Evolutionary conservation across 2,888 invertebrate genomes (phyloP).

Genomic region (Nowickia ferox): DNA sequence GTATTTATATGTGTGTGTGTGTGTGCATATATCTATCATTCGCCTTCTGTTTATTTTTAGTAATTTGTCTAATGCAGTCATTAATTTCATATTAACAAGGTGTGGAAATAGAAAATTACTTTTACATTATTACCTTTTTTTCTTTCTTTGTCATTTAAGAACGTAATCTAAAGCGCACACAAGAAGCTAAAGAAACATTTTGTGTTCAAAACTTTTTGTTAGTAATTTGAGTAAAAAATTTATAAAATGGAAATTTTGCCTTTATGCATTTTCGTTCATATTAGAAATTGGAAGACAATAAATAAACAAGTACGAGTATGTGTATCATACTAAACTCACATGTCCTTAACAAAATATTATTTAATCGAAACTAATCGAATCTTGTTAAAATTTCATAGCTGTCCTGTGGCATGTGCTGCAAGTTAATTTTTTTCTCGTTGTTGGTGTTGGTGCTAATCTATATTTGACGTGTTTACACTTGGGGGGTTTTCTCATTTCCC

Average conservation of each 20-base stretch:
- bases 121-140: conserved; percentile 67
- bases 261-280: neutral
- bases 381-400: conserved; percentile 70
- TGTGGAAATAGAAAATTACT: conserved; percentile 82
- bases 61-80: conserved; percentile 83
- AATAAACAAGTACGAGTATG: neutral
- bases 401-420: conserved; percentile 66
- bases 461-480: conserved; percentile 71
- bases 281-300: neutral
- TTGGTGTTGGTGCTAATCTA: conserved; percentile 68
- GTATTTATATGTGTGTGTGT: neutral
- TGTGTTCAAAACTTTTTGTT: conserved; percentile 17
- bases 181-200: conserved; percentile 18
- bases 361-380: conserved; percentile 72
- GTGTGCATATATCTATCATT: conserved; percentile 55
- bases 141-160: conserved; percentile 16
- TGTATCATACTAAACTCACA: neutral
- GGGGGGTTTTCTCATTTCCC: conserved; percentile 55
- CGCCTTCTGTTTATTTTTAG: conserved; percentile 69
- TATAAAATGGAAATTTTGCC: neutral
- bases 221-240: conserved; percentile 37
- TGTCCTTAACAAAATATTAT: conserved; percentile 45
- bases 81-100: conserved; percentile 85
- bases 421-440: conserved; percentile 55
- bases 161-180: neutral